Evolutionary conservation across 2,797 vertebrate genomes (phyloP).

Genomic region (Gallirallus australis): DNA sequence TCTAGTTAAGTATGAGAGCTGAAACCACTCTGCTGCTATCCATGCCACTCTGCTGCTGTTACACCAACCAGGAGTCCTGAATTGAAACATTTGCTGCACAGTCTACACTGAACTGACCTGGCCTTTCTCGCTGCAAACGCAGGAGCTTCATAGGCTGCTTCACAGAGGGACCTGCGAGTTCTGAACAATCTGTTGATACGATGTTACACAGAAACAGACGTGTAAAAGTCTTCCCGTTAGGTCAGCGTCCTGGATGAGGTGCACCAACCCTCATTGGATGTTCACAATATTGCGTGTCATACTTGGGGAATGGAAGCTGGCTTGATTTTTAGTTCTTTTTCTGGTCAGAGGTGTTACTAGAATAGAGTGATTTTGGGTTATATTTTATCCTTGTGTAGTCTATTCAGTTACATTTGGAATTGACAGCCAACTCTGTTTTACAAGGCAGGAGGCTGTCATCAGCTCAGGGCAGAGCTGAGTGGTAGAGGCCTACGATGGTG

Average conservation of each 20-base stretch:
- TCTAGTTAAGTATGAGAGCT: fast-evolving
- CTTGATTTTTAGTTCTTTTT: background rate
- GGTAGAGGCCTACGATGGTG: background rate
- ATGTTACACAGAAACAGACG: background rate
- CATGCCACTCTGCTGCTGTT: background rate
- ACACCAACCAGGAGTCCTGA: background rate
- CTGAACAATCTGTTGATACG: background rate
- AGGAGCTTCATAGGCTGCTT: background rate
- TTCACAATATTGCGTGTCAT: fast-evolving
- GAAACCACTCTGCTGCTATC: background rate
- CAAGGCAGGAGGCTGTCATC: background rate
- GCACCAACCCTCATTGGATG: background rate
- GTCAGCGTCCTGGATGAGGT: background rate
- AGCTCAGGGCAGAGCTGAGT: background rate
- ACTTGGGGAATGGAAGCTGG: background rate
- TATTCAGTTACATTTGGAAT: background rate
- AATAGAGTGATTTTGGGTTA: background rate
- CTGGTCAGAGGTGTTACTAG: background rate
- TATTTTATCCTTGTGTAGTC: background rate
- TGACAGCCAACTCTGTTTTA: background rate
- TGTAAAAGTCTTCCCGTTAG: background rate
- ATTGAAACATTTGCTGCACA: background rate
- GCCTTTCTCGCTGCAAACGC: fast-evolving
- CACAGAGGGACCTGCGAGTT: background rate
- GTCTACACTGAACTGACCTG: background rate